Conservation (phyloP, 2,797 vertebrate genomes). For the Silurus aristotelis region DNA sequence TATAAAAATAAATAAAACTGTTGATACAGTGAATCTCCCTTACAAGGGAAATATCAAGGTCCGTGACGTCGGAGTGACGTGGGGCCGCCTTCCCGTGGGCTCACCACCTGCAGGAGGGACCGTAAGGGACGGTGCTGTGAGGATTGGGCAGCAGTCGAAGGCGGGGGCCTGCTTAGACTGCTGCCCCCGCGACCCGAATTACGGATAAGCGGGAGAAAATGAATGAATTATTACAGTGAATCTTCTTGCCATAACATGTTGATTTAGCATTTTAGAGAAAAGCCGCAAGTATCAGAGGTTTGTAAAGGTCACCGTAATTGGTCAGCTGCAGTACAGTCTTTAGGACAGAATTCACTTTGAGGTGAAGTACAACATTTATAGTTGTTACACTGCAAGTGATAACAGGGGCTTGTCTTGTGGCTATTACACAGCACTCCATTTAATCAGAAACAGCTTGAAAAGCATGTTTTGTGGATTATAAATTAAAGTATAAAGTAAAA, state of each 20-base stretch:
- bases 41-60: no score
- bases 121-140: no score
- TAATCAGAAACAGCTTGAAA: not conserved
- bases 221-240: no score
- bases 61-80: no score
- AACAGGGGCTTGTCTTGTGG: not conserved
- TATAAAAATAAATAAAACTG: not conserved
- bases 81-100: no score
- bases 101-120: no score
- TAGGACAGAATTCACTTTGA: not conserved
- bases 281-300: not conserved
- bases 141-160: no score
- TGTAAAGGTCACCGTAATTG: not conserved
- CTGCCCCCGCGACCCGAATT: no score
- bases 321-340: not conserved
- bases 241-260: not conserved
- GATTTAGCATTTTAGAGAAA: not conserved
- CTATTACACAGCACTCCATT: not conserved
- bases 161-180: no score
- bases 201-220: no score
- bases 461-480: not conserved
- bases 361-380: not conserved
- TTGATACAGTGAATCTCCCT: not conserved
- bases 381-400: not conserved
- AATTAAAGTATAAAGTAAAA: not conserved